These are phyloP conservation scores for Poecile montanus DNA, from an alignment of 2,797 vertebrate species.

Conservation along the genomic window DNA sequence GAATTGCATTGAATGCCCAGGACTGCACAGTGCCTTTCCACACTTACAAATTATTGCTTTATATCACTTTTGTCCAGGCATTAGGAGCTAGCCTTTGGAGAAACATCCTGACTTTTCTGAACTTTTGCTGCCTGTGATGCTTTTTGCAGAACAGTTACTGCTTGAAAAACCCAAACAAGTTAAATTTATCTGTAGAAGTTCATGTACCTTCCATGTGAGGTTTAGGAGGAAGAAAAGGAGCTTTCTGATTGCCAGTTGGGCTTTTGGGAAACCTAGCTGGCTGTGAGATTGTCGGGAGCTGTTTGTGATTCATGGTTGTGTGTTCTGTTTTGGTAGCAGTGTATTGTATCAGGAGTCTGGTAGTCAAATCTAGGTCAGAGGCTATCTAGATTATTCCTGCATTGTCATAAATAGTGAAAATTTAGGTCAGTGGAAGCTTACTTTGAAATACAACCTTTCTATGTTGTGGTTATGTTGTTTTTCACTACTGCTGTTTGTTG, in stretches of 20 bases:
- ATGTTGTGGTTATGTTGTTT: neutral
- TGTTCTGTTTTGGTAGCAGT: neutral
- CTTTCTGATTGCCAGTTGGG: neutral
- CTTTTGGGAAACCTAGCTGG: neutral
- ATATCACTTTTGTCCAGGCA: neutral
- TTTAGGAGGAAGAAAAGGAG: neutral
- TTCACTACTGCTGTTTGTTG: neutral
- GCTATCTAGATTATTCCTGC: neutral
- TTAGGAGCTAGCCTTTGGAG: neutral
- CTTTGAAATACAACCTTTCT: neutral
- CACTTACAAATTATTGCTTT: neutral
- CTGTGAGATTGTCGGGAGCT: neutral
- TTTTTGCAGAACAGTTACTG: neutral
- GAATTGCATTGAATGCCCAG: neutral
- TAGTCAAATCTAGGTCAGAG: neutral
- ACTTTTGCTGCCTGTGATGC: neutral
- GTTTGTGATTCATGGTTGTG: neutral
- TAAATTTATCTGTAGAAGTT: neutral
- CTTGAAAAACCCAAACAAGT: neutral
- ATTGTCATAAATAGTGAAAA: neutral
- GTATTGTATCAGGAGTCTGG: neutral
- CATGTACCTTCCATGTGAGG: accelerated
- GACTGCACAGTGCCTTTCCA: neutral
- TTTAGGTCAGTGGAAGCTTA: neutral
- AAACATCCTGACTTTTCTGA: neutral